Percentiles rank a stretch among this genome's conserved stretches.
phyloP scores from a whole-genome alignment of 2,113 vertebrate genomes.

The Nannospalax galili region DNA sequence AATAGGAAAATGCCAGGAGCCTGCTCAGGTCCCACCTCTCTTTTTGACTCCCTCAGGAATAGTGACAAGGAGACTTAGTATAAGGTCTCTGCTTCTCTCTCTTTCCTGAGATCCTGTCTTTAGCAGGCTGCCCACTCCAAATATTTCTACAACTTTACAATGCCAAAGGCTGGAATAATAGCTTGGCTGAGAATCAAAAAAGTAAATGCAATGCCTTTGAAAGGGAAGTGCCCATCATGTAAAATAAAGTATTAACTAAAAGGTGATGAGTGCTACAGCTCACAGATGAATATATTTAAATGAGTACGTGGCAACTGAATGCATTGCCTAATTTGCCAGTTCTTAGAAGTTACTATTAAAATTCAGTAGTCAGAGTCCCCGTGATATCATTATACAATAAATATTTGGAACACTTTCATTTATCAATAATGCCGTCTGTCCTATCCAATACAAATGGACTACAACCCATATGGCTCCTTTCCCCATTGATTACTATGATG shows the following conservation, averaged over 20 bases:
- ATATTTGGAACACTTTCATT: slow-evolving; percentile 87
- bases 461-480: slow-evolving; percentile 85
- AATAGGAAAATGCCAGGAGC: slow-evolving; percentile 24
- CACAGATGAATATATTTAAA: slow-evolving; percentile 56
- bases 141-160: slow-evolving; percentile 49
- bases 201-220: slow-evolving; percentile 43
- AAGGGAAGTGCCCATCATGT: slow-evolving; percentile 27
- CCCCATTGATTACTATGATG: slow-evolving; percentile 85
- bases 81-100: background rate
- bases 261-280: slow-evolving; percentile 39
- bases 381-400: slow-evolving; percentile 84
- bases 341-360: slow-evolving; percentile 78
- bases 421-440: slow-evolving; percentile 89
- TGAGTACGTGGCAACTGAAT: slow-evolving; percentile 10
- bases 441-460: slow-evolving; percentile 85
- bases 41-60: background rate
- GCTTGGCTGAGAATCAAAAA: slow-evolving; percentile 45
- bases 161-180: slow-evolving; percentile 19
- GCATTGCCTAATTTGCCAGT: slow-evolving; percentile 29
- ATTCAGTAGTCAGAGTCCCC: slow-evolving; percentile 79
- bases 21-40: background rate
- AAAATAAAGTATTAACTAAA: slow-evolving; percentile 48
- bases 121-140: background rate
- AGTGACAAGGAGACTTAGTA: background rate
- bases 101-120: slow-evolving; percentile 6